A percentile compares a stretch with the other conserved stretches of the same genome.
Conservation (phyloP, 2,113 vertebrate species). For the Pteruthius melanotis region DNA sequence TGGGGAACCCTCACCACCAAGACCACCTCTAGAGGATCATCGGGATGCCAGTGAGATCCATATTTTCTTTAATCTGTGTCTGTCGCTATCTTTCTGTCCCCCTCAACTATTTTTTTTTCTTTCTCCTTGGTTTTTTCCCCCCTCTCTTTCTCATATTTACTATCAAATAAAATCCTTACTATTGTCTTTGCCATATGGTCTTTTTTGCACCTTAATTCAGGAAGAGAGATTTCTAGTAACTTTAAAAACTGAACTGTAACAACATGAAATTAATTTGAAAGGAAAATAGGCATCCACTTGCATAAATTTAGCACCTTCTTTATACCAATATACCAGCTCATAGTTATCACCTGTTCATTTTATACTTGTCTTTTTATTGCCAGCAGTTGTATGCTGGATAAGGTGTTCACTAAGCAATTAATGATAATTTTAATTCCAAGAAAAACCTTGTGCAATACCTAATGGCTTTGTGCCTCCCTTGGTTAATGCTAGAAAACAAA, state of each 20-base stretch:
- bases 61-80: not conserved
- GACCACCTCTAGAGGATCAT: too few species aligned
- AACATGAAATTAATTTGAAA: not conserved
- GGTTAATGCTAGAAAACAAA: not conserved
- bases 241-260: not conserved
- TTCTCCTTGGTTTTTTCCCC: not conserved
- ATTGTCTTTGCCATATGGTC: not conserved
- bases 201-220: not conserved
- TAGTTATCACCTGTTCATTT: not conserved
- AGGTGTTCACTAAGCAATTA: not conserved
- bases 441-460: not conserved
- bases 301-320: not conserved
- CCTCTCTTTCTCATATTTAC: not conserved
- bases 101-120: too few species aligned
- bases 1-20: too few species aligned
- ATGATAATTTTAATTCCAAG: not conserved
- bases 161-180: not conserved
- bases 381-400: not conserved
- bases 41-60: too few species aligned
- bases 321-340: not conserved
- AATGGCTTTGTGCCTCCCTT: not conserved
- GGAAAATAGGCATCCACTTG: not conserved
- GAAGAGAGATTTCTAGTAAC: not conserved
- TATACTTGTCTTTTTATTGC: not conserved
- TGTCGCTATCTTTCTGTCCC: not conserved